Percentiles rank a stretch among this genome's conserved stretches.
Evolutionary conservation across 2,888 invertebrate genomes (phyloP).

Genomic region (Epistrophe grossulariae): DNA sequence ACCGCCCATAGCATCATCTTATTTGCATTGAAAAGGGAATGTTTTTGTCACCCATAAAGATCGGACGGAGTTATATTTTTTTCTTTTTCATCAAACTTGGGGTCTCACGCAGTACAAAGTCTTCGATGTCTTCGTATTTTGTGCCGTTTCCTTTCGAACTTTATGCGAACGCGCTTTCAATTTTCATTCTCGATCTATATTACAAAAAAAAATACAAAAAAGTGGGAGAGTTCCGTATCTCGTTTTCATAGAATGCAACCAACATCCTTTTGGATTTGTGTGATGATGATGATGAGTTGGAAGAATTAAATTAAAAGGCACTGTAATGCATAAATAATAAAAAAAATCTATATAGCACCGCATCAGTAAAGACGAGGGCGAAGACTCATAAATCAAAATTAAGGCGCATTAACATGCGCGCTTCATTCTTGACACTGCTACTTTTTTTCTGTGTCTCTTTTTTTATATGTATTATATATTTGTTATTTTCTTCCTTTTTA

Average conservation of each 20-base stretch:
- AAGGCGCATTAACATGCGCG: conserved; percentile 76
- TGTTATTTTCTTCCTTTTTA: conserved; percentile 30
- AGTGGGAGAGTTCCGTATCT: conserved; percentile 61
- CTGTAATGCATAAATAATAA: conserved; percentile 52
- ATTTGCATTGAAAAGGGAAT: conserved; percentile 76
- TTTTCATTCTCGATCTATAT: conserved; percentile 60
- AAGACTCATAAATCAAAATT: conserved; percentile 75
- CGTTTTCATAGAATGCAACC: conserved; percentile 49
- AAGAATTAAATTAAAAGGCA: conserved; percentile 63
- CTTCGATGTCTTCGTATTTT: conserved; percentile 21
- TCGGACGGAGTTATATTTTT: conserved; percentile 42
- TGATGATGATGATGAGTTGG: conserved; percentile 54
- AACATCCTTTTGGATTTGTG: conserved; percentile 67
- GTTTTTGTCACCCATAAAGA: conserved; percentile 76
- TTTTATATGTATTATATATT: conserved; percentile 1
- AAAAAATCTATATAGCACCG: conserved; percentile 59
- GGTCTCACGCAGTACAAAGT: conserved; percentile 47
- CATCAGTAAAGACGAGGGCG: conserved; percentile 71
- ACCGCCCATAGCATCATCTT: conserved; percentile 53
- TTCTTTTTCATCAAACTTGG: conserved; percentile 35
- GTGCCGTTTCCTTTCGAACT: conserved; percentile 57
- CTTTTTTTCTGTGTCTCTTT: conserved; percentile 60
- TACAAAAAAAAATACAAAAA: conserved; percentile 42
- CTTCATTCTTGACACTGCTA: conserved; percentile 76
- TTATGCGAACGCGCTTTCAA: conserved; percentile 73